Conservation (phyloP, 2,113 vertebrate species). For the Protomyctophum bolini region DNA sequence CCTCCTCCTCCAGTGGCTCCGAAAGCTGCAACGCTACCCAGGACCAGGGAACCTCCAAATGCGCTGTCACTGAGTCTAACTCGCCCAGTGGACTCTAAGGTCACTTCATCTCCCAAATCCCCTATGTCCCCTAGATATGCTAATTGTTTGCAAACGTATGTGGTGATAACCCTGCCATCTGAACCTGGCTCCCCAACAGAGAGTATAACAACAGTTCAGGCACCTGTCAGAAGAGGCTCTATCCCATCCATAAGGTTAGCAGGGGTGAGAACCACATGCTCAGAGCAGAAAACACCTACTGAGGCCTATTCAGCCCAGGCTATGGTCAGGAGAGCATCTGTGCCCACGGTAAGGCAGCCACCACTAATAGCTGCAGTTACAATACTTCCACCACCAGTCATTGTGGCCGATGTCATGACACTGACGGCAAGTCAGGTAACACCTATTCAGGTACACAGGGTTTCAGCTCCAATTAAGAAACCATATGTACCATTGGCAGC, state of each 20-base stretch:
- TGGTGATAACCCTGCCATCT: slow-evolving; percentile 96
- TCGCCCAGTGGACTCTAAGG: slow-evolving; percentile 84
- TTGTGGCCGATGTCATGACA: slow-evolving; percentile 24
- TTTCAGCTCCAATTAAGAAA: slow-evolving; percentile 68
- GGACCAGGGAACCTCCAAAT: slow-evolving; percentile 83
- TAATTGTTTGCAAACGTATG: slow-evolving; percentile 92
- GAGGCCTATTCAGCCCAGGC: slow-evolving; percentile 54
- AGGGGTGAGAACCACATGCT: slow-evolving; percentile 62
- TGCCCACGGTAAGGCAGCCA: slow-evolving; percentile 58
- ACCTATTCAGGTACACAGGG: slow-evolving; percentile 51
- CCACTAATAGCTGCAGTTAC: slow-evolving; percentile 27
- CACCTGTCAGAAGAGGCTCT: slow-evolving; percentile 73
- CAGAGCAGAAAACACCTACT: slow-evolving; percentile 67
- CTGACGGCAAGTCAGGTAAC: slow-evolving; percentile 36
- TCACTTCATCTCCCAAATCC: slow-evolving; percentile 88
- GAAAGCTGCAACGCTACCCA: slow-evolving; percentile 82
- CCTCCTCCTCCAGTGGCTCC: slow-evolving; percentile 80
- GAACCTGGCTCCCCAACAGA: slow-evolving; percentile 94
- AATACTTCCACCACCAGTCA: slow-evolving; percentile 18
- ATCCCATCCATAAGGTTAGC: slow-evolving; percentile 62
- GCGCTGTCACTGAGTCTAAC: slow-evolving; percentile 88
- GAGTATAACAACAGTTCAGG: slow-evolving; percentile 82
- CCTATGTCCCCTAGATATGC: slow-evolving; percentile 89
- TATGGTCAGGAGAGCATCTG: slow-evolving; percentile 60
- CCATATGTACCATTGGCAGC: slow-evolving; percentile 40